phyloP scores from a whole-genome alignment of 2,888 invertebrate species.

The Rhorus exstirpatorius region DNA sequence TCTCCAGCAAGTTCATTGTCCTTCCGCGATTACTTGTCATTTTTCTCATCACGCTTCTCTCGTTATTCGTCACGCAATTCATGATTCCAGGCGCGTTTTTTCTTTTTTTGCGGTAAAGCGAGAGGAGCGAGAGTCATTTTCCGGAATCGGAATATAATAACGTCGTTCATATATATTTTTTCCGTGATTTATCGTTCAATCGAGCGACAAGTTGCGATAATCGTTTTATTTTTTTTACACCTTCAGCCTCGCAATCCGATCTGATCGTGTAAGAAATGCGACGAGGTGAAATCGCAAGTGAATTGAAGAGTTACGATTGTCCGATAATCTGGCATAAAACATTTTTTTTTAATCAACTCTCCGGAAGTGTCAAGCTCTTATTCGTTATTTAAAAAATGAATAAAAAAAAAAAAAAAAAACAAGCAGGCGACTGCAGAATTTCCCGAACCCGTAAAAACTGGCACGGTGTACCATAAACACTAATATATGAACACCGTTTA shows the following conservation, averaged over 20 bases:
- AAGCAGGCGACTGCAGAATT: no score
- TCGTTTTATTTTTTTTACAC: not conserved
- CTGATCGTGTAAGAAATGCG: not conserved
- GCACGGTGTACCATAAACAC: no score
- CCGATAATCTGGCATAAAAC: no score
- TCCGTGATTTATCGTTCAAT: constrained; percentile 41
- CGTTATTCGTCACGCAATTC: constrained; percentile 33
- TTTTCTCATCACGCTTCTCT: constrained; percentile 8
- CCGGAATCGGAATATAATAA: constrained; percentile 33
- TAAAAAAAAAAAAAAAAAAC: no score
- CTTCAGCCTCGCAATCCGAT: not conserved
- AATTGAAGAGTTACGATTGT: no score
- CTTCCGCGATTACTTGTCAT: not conserved
- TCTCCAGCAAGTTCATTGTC: constrained; percentile 14
- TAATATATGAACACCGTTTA: no score
- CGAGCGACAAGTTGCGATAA: not conserved
- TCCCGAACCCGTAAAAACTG: no score
- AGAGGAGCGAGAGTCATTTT: constrained; percentile 20
- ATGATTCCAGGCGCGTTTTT: constrained; percentile 52
- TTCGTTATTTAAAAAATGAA: no score
- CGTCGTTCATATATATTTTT: not conserved
- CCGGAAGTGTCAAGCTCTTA: no score
- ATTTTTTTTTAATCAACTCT: no score
- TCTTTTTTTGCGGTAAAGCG: not conserved
- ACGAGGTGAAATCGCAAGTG: no score